Percentiles rank a stretch among this genome's conserved stretches.
phyloP scores from a whole-genome alignment of 2,113 vertebrate species.

The Corvus cornix region DNA sequence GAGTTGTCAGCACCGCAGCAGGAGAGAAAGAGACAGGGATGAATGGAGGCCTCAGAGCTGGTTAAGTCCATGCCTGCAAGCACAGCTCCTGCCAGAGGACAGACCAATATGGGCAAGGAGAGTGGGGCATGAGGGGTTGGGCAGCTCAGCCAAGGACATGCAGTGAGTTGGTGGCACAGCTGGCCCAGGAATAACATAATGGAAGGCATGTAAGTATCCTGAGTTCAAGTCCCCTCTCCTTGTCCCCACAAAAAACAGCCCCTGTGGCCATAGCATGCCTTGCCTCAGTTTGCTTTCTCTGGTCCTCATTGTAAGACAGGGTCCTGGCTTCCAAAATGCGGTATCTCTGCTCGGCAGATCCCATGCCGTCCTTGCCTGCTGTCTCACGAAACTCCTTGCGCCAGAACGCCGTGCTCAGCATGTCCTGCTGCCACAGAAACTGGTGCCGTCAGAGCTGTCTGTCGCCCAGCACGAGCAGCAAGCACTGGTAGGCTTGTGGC shows the following conservation, averaged over 20 bases:
- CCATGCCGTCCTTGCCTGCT: not conserved
- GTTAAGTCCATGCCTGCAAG: not conserved
- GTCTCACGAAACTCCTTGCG: not conserved
- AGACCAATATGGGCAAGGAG: not conserved
- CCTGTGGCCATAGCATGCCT: not conserved
- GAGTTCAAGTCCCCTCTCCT: not conserved
- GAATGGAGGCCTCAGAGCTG: not conserved
- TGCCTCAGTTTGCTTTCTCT: not conserved
- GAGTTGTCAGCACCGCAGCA: constrained; percentile 31
- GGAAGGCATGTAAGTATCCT: not conserved
- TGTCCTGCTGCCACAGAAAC: rapidly evolving
- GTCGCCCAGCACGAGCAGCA: not conserved
- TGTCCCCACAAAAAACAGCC: not conserved
- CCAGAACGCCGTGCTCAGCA: rapidly evolving
- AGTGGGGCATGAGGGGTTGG: not conserved
- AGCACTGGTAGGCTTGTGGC: rapidly evolving
- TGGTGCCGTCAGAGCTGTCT: not conserved
- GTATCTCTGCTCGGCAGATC: not conserved
- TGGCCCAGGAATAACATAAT: not conserved
- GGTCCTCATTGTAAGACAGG: not conserved
- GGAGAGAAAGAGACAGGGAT: constrained; percentile 1
- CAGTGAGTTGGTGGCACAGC: rapidly evolving
- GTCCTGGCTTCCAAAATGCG: not conserved
- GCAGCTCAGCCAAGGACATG: not conserved
- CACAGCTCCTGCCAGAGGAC: not conserved